A percentile compares a stretch with the other conserved stretches of the same genome.
Conservation (phyloP, 1,140 invertebrate genomes). For the Psix sp. region DNA sequence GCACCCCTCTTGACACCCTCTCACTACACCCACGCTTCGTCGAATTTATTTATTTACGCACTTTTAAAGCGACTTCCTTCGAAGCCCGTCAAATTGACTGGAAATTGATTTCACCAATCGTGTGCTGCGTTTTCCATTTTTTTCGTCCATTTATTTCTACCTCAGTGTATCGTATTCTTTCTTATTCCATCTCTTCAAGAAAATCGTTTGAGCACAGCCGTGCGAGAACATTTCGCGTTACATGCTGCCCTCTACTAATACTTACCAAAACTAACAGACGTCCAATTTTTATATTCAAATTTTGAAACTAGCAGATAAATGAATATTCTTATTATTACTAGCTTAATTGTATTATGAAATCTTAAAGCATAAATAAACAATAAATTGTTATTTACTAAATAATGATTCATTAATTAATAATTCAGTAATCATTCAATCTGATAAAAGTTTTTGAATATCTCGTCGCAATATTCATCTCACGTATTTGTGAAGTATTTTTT, state of each 20-base stretch:
- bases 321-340: no score
- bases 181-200: conserved; percentile 20
- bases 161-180: background rate
- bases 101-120: conserved; percentile 72
- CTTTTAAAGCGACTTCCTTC: conserved; percentile 68
- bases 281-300: conserved; percentile 1
- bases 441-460: no score
- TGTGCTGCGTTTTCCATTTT: conserved; percentile 21
- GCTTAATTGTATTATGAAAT: no score
- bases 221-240: conserved; percentile 43
- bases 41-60: conserved; percentile 75
- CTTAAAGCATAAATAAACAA: no score
- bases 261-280: conserved; percentile 14
- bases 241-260: conserved; percentile 55
- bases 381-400: no score
- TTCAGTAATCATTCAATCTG: no score
- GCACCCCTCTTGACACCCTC: conserved; percentile 60
- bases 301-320: conserved; percentile 1
- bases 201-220: conserved; percentile 49
- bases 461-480: no score
- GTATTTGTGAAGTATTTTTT: no score
- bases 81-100: conserved; percentile 68
- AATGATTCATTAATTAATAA: no score
- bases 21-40: conserved; percentile 51
- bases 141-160: conserved; percentile 1